Conservation (phyloP, 2,888 invertebrate genomes). For the Syrphus vitripennis region DNA sequence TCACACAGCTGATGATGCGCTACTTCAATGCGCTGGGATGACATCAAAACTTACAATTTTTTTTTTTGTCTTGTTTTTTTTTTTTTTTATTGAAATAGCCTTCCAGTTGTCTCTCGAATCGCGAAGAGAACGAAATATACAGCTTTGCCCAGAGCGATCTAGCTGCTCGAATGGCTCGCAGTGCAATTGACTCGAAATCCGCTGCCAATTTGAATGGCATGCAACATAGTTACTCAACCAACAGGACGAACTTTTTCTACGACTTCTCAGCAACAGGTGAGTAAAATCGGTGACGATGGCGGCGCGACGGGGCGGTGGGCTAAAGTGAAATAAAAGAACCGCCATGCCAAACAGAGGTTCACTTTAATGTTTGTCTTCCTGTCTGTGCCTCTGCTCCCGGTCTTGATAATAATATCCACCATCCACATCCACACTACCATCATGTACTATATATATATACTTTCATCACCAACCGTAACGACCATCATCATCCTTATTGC, state of each 20-base stretch:
- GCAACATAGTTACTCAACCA: constrained; percentile 80
- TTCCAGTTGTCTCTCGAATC: constrained; percentile 93
- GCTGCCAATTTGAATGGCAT: constrained; percentile 82
- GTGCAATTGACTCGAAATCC: constrained; percentile 83
- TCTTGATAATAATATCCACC: constrained; percentile 13
- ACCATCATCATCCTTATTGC: constrained; percentile 36
- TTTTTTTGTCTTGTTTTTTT: background rate
- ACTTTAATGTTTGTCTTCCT: constrained; percentile 73
- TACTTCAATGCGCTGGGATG: background rate
- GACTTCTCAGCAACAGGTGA: constrained; percentile 81
- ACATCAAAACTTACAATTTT: background rate
- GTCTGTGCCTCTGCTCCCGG: constrained; percentile 72
- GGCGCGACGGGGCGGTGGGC: background rate
- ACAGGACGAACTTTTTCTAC: constrained; percentile 80
- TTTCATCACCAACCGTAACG: constrained; percentile 10
- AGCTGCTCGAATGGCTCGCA: constrained; percentile 88
- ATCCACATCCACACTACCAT: constrained; percentile 1
- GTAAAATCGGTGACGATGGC: constrained; percentile 48
- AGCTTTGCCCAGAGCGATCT: constrained; percentile 93
- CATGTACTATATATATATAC: background rate
- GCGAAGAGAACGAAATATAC: constrained; percentile 95
- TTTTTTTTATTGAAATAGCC: constrained; percentile 83
- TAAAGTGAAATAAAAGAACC: constrained; percentile 16
- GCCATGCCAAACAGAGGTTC: constrained; percentile 56
- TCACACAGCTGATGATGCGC: background rate